Base-by-base conservation (phyloP, 2,113 vertebrate genomes). In the Amblyopsis rosae region DNA sequence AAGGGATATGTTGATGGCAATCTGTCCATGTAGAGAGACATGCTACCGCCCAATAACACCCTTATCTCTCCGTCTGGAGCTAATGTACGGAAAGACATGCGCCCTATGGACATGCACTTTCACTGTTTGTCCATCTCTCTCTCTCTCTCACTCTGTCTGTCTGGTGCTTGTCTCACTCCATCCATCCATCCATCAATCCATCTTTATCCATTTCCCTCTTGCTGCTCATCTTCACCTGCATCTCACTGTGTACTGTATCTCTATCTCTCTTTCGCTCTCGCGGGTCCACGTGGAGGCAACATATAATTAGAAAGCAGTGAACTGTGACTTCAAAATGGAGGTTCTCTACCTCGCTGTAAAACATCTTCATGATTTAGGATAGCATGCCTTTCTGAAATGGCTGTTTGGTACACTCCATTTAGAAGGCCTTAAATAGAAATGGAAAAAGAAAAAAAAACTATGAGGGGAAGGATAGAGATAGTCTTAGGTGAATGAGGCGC, bases 241-340 rank as follows among this genome's bases (percentile, higher is more conserved):
- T 45, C 48, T 53, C 62, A 13, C 49, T 17, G 6, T 19, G 10
- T 48, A 9, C 12, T 11, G 9, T 49, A 33, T 48, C 45, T 12
- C 59, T 45, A 9, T n/a, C 32, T 57, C 33, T 59, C 56, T 69
- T 8, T 41, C 7, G 35, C 35, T 41, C 81, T 84, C 67, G 47
- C 57, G 82, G 68, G 70, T 73, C 79, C 76, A 65, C 77, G 85
- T 86, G 80, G 84, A 87, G 73, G 77, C 80, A 86, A 76, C 85
- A 70, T 64, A 87, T 87, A 88, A 89, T 89, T 87, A 85, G 84
- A 87, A 85, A 77, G 50, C 81, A 66, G 45, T 83, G 76, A 86
- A 82, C 74, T 64, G n/a, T 85, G 80, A 77, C 80, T 75, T 64
- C 60, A 59, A 90, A 86, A 87, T 71, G 63, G 70, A 56, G 54